phyloP scores from a whole-genome alignment of 1,140 invertebrate genomes.

The Drosophila subpulchrella region DNA sequence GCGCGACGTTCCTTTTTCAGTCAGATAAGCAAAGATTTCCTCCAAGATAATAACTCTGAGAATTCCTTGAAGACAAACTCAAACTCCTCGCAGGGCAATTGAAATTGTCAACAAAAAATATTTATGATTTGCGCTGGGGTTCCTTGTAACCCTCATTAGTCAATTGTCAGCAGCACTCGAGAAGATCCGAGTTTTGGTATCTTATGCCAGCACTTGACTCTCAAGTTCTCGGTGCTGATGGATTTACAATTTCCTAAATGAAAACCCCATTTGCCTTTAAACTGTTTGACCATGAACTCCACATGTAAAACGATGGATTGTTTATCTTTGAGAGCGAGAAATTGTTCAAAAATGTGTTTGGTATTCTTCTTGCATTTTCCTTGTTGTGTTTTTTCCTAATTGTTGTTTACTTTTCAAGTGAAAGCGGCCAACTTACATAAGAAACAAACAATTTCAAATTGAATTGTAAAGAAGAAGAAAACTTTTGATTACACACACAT shows the following conservation, averaged over 20 bases:
- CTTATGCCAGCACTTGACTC: slow-evolving; percentile 39
- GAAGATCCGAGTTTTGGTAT: neutral
- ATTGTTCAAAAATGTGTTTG: slow-evolving; percentile 71
- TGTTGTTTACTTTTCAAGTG: slow-evolving; percentile 74
- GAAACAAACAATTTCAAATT: slow-evolving; percentile 62
- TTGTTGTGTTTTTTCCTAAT: slow-evolving; percentile 51
- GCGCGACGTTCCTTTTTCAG: slow-evolving; percentile 9
- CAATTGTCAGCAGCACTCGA: slow-evolving; percentile 55
- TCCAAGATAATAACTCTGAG: slow-evolving; percentile 14
- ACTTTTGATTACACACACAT: slow-evolving; percentile 59
- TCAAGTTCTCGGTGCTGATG: slow-evolving; percentile 48
- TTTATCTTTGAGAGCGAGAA: slow-evolving; percentile 46
- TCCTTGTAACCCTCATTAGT: slow-evolving; percentile 65
- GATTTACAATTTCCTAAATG: slow-evolving; percentile 64
- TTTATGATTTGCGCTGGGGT: slow-evolving; percentile 45
- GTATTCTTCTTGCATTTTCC: slow-evolving; percentile 38
- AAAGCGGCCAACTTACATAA: slow-evolving; percentile 59
- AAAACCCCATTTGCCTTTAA: slow-evolving; percentile 50
- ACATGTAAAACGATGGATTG: slow-evolving; percentile 18
- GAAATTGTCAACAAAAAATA: slow-evolving; percentile 47
- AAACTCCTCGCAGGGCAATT: slow-evolving; percentile 29
- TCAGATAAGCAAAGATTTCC: slow-evolving; percentile 39
- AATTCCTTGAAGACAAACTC: slow-evolving; percentile 12
- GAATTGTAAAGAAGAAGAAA: slow-evolving; percentile 52
- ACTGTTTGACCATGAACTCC: slow-evolving; percentile 70